These are phyloP conservation scores for Diaperis boleti DNA, from an alignment of 2,888 invertebrate species.

Conservation along the genomic window DNA sequence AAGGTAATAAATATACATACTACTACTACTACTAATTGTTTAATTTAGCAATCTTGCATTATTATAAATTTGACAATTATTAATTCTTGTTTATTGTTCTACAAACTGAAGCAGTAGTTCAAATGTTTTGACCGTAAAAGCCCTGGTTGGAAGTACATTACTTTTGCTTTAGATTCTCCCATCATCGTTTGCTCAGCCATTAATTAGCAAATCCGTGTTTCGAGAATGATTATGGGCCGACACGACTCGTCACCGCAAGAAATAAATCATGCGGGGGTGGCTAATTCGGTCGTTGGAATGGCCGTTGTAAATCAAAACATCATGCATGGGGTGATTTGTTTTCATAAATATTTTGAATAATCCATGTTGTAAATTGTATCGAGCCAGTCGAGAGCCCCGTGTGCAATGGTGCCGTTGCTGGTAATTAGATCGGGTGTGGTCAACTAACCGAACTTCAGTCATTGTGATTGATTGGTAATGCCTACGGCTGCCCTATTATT, in stretches of 20 bases:
- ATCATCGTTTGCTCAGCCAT: slow-evolving; percentile 11
- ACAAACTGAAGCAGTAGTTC: too few relatives aligned
- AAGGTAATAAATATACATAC: too few relatives aligned
- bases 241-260: slow-evolving; percentile 37
- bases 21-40: too few relatives aligned
- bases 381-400: slow-evolving; percentile 14
- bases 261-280: slow-evolving; percentile 36
- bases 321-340: slow-evolving; percentile 39
- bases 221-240: slow-evolving; percentile 36
- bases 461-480: slow-evolving; percentile 54
- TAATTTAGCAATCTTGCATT: too few relatives aligned
- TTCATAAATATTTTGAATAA: slow-evolving; percentile 42
- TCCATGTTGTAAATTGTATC: slow-evolving; percentile 33
- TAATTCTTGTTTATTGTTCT: too few relatives aligned
- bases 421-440: slow-evolving; percentile 57
- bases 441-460: slow-evolving; percentile 54
- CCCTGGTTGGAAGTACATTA: background rate
- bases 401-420: slow-evolving; percentile 41
- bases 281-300: slow-evolving; percentile 30
- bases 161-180: background rate
- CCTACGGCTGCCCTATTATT: slow-evolving; percentile 51
- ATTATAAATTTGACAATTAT: too few relatives aligned
- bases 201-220: slow-evolving; percentile 32
- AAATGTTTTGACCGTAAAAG: too few relatives aligned
- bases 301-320: slow-evolving; percentile 39